These are phyloP conservation scores for Idaea aversata DNA, from an alignment of 2,888 invertebrate genomes.

Conservation along the genomic window DNA sequence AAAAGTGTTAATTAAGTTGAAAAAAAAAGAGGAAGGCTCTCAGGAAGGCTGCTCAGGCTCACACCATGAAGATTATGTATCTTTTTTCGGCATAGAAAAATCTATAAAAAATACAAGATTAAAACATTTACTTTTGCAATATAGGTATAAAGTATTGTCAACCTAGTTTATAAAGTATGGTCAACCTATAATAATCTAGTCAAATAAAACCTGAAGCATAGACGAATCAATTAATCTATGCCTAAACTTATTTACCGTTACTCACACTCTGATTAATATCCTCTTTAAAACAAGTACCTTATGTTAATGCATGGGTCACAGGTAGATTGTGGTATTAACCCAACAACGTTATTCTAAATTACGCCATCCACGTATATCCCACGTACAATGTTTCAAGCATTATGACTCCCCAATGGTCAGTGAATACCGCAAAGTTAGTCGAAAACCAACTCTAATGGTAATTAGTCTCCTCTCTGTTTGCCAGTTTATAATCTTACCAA, in stretches of 20 bases:
- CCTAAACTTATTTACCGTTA: background rate
- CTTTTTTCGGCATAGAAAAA: too few relatives aligned
- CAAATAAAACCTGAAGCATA: background rate
- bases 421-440: constrained; percentile 2
- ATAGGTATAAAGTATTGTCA: too few relatives aligned
- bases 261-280: background rate
- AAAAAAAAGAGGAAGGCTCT: too few relatives aligned
- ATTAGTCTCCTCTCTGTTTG: constrained; percentile 1
- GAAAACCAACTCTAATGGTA: background rate
- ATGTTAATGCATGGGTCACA: background rate
- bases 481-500: constrained; percentile 8
- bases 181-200: too few relatives aligned
- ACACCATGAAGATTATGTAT: too few relatives aligned
- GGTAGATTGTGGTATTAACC: background rate
- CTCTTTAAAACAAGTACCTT: background rate
- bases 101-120: too few relatives aligned
- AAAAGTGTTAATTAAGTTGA: too few relatives aligned
- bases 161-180: too few relatives aligned
- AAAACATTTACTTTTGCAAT: too few relatives aligned
- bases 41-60: too few relatives aligned
- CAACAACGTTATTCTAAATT: background rate
- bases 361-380: background rate
- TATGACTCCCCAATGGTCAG: constrained; percentile 4
- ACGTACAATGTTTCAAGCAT: background rate
- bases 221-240: background rate